Evolutionary conservation across 2,113 vertebrate genomes (phyloP).

Genomic region (Perca fluviatilis): DNA sequence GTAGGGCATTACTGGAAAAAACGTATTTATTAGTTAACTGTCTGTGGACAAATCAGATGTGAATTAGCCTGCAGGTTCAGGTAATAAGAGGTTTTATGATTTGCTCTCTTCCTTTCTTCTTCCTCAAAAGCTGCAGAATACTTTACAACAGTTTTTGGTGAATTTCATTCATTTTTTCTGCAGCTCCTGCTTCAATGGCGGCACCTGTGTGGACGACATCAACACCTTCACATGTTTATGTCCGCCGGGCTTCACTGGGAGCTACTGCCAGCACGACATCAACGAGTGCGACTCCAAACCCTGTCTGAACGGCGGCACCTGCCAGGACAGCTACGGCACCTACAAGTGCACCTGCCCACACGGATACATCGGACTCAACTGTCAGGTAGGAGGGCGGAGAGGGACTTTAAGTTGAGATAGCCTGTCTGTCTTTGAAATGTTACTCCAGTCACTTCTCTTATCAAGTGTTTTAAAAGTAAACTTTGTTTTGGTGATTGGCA

Average conservation of each 20-base stretch:
- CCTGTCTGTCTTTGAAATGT: neutral
- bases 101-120: neutral
- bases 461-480: neutral
- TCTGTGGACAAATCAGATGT: constrained; percentile 9
- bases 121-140: constrained; percentile 14
- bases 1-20: neutral
- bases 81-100: constrained; percentile 4
- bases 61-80: constrained; percentile 9
- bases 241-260: constrained; percentile 93
- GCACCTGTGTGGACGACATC: constrained; percentile 95
- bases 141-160: neutral
- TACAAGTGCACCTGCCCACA: constrained; percentile 97
- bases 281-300: constrained; percentile 96
- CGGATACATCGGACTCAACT: constrained; percentile 94
- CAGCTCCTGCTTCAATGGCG: constrained; percentile 97
- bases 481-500: neutral
- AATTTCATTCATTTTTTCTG: neutral
- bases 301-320: constrained; percentile 94
- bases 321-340: constrained; percentile 95
- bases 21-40: neutral
- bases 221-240: constrained; percentile 95
- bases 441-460: neutral
- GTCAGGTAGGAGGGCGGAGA: constrained; percentile 87
- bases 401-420: neutral
- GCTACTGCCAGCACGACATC: constrained; percentile 96